A percentile compares a stretch with the other conserved stretches of the same genome.
Conservation (phyloP, 2,113 vertebrate genomes). For the Nothoprocta perdicaria region DNA sequence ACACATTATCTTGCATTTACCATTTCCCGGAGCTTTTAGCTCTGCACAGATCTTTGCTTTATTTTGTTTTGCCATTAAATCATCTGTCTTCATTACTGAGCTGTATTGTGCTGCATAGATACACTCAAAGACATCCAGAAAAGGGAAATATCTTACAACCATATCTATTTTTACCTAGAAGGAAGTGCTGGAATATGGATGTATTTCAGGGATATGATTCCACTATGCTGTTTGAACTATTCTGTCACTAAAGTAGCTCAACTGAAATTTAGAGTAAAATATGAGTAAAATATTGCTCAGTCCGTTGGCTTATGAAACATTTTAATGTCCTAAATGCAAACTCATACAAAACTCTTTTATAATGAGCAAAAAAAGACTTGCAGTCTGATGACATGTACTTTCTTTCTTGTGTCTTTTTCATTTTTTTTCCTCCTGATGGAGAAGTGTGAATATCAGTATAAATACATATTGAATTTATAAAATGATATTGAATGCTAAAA, state of each 20-base stretch:
- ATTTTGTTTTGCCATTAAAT: background rate
- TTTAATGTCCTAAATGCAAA: background rate
- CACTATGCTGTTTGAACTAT: background rate
- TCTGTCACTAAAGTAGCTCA: background rate
- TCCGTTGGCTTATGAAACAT: background rate
- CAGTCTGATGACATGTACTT: background rate
- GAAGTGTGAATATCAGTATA: background rate
- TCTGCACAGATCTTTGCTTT: background rate
- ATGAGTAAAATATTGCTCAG: background rate
- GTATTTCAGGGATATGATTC: background rate
- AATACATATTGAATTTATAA: background rate
- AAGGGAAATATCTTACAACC: background rate
- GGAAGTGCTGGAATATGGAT: fast-evolving
- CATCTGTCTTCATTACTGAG: background rate
- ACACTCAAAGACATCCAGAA: background rate
- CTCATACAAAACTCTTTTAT: background rate
- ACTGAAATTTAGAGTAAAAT: background rate
- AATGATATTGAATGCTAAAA: background rate
- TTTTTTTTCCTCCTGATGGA: background rate
- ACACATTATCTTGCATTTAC: background rate
- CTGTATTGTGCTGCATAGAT: background rate
- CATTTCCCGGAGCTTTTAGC: background rate
- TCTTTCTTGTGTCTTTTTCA: background rate
- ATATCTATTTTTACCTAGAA: slow-evolving; percentile 2
- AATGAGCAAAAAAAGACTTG: background rate